phyloP scores from a whole-genome alignment of 2,113 vertebrate species.

The Pituophis catenifer region DNA sequence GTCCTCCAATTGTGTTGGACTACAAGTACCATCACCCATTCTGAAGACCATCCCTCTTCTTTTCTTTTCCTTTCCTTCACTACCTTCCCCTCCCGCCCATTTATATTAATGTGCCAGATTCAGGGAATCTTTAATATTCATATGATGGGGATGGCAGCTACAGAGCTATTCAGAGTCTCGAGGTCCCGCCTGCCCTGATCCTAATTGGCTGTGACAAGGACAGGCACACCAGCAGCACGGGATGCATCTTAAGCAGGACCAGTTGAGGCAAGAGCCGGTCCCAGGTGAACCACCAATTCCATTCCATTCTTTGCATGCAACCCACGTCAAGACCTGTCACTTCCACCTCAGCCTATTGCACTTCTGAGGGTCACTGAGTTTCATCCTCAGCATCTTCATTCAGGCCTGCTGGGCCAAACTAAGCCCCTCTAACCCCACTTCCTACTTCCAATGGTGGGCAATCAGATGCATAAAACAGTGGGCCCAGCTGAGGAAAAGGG shows the following conservation, averaged over 20 bases:
- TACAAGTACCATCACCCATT: background rate
- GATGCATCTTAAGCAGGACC: slow-evolving; percentile 46
- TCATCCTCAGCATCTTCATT: slow-evolving; percentile 26
- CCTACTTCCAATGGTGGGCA: background rate
- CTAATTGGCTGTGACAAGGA: slow-evolving; percentile 54
- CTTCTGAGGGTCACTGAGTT: background rate
- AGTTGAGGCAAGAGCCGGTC: slow-evolving; percentile 21
- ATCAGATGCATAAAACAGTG: background rate
- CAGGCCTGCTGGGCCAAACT: background rate
- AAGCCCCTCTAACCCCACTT: background rate
- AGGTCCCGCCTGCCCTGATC: slow-evolving; percentile 39
- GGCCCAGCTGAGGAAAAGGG: background rate
- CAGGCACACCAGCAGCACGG: slow-evolving; percentile 15
- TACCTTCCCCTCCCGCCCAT: background rate
- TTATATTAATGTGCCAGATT: background rate
- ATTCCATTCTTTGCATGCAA: background rate
- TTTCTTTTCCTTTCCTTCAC: background rate
- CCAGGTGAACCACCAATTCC: background rate
- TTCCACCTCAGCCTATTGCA: background rate
- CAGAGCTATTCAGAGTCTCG: slow-evolving; percentile 46
- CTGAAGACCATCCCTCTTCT: background rate
- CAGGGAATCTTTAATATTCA: slow-evolving; percentile 25
- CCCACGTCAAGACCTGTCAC: background rate
- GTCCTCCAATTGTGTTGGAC: background rate
- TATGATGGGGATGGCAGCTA: background rate